These are phyloP conservation scores for Lycocerus yunnanus DNA, from an alignment of 2,888 invertebrate genomes.

Conservation along the genomic window DNA sequence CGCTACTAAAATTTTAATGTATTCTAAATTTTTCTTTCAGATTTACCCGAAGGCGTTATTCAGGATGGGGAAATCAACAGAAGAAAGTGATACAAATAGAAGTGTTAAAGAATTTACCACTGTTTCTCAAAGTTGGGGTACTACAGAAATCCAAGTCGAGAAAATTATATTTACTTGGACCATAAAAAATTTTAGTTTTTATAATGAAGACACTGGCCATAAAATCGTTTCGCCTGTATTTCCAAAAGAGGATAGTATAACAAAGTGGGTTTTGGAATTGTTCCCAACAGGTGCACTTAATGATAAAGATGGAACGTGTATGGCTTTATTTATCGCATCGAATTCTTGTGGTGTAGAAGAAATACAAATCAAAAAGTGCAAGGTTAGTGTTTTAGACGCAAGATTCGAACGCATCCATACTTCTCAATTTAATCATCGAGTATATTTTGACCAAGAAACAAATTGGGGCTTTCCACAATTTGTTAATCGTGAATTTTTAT, in stretches of 20 bases:
- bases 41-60: no score
- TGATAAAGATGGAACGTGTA: no score
- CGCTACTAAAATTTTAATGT: no score
- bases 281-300: no score
- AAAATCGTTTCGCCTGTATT: conserved; percentile 99
- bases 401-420: conserved; percentile 99
- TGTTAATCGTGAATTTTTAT: conserved; percentile 95
- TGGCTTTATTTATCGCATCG: conserved; percentile 95
- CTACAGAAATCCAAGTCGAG: conserved; percentile 95
- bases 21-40: no score
- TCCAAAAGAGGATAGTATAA: conserved; percentile 98
- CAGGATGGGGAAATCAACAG: no score
- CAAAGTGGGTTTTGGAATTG: conserved; percentile 98
- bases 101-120: no score
- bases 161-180: conserved; percentile 99
- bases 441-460: conserved; percentile 99
- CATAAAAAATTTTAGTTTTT: conserved; percentile 99
- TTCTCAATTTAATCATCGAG: conserved; percentile 95
- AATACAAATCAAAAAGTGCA: conserved; percentile 99
- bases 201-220: conserved; percentile 99
- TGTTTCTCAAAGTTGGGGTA: background rate
- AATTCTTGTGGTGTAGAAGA: conserved; percentile 99
- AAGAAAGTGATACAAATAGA: no score
- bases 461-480: conserved; percentile 99
- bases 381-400: conserved; percentile 99